Evolutionary conservation across 2,113 vertebrate genomes (phyloP).

Genomic region (Mola mola): DNA sequence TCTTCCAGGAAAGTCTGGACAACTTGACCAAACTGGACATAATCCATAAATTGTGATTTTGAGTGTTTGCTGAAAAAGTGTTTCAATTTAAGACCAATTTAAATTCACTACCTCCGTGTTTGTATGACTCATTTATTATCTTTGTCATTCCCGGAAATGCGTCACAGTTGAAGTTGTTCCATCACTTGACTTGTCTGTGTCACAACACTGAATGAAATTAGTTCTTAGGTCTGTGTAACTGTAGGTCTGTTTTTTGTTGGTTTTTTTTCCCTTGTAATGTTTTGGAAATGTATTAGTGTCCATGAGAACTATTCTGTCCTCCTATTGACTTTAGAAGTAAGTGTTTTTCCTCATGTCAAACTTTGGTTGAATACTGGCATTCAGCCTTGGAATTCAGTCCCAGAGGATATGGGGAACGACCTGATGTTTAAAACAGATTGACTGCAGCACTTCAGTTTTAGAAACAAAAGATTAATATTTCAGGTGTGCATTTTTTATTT

Average conservation of each 20-base stretch:
- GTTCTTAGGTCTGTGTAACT: background rate
- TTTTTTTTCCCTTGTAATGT: background rate
- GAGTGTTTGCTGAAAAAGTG: too few species aligned
- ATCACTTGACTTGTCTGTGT: too few species aligned
- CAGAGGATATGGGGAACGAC: constrained; percentile 38
- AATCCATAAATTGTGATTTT: too few species aligned
- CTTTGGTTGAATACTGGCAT: constrained; percentile 46
- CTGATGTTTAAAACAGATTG: constrained; percentile 71
- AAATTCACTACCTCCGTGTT: too few species aligned
- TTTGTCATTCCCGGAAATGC: too few species aligned
- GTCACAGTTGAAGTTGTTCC: too few species aligned
- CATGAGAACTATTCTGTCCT: constrained; percentile 32
- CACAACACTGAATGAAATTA: constrained; percentile 2
- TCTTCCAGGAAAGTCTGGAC: too few species aligned
- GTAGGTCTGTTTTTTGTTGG: background rate
- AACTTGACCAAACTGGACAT: too few species aligned
- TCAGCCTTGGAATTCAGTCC: constrained; percentile 64
- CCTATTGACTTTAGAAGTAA: constrained; percentile 42
- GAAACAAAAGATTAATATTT: constrained; percentile 34
- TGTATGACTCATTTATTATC: too few species aligned
- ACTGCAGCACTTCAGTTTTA: constrained; percentile 43
- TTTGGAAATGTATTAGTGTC: constrained; percentile 15
- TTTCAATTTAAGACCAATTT: too few species aligned
- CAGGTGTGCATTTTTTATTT: constrained; percentile 11
- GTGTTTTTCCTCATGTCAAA: constrained; percentile 65